Conservation (phyloP, 2,888 invertebrate species). For the Leucophora obtusa region DNA sequence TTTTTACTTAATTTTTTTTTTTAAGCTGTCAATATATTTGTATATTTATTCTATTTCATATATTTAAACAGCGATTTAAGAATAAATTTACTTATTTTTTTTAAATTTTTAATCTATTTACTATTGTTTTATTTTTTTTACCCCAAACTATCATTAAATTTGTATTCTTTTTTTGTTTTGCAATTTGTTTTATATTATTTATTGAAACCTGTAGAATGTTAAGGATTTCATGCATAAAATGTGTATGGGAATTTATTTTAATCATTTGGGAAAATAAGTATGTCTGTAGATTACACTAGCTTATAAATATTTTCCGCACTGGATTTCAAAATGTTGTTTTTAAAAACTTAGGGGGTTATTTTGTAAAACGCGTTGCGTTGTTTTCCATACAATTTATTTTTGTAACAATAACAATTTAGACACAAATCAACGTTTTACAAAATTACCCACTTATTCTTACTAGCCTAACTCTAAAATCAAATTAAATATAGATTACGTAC, state of each 20-base stretch:
- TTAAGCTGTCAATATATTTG: conserved; percentile 9
- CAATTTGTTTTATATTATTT: neutral
- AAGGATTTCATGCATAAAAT: too few relatives aligned
- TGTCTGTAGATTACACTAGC: too few relatives aligned
- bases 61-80: neutral
- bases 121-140: neutral
- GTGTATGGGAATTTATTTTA: neutral
- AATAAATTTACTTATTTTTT: neutral
- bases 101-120: neutral
- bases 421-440: too few relatives aligned
- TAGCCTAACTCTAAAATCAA: too few relatives aligned
- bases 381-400: too few relatives aligned
- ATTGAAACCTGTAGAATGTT: conserved; percentile 4
- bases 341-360: too few relatives aligned
- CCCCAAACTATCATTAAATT: neutral
- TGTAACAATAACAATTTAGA: too few relatives aligned
- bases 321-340: too few relatives aligned
- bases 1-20: conserved; percentile 40
- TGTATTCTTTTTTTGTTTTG: neutral
- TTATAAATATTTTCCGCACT: too few relatives aligned
- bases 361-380: too few relatives aligned
- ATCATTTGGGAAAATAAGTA: neutral
- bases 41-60: neutral
- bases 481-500: too few relatives aligned
- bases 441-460: too few relatives aligned